Percentiles rank a stretch among this genome's conserved stretches.
These are phyloP conservation scores for Molossus alvarezi DNA, from an alignment of 2,797 vertebrate species.

Conservation along the genomic window DNA sequence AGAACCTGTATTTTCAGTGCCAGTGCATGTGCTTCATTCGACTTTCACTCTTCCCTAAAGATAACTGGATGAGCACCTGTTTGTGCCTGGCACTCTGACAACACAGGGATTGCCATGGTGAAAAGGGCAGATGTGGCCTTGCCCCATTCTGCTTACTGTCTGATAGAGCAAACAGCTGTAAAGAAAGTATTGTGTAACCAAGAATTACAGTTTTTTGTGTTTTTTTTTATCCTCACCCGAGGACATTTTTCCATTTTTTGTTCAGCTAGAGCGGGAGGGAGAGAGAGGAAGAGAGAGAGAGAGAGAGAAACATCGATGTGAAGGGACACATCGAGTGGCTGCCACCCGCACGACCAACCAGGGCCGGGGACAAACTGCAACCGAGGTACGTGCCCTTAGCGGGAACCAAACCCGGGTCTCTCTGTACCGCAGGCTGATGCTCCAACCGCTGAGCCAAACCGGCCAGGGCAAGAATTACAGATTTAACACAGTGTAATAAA, in stretches of 20 bases:
- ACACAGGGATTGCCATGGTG: not conserved
- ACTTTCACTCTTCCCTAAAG: constrained; percentile 45
- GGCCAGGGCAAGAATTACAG: not conserved
- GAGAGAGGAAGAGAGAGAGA: too few species aligned
- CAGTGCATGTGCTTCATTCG: not conserved
- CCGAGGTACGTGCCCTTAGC: too few species aligned
- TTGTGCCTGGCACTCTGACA: not conserved
- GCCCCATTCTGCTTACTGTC: not conserved
- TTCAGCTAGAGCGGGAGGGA: too few species aligned
- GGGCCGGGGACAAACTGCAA: too few species aligned
- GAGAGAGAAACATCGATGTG: too few species aligned
- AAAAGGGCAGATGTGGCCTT: not conserved
- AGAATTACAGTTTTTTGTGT: not conserved
- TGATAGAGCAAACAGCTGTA: not conserved
- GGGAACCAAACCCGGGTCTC: too few species aligned
- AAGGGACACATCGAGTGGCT: too few species aligned
- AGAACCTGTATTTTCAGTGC: not conserved
- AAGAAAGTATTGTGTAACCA: not conserved
- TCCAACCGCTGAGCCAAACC: too few species aligned
- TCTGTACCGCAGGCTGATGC: too few species aligned
- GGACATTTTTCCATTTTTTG: too few species aligned
- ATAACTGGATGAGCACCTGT: not conserved
- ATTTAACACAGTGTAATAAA: not conserved
- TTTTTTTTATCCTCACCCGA: too few species aligned
- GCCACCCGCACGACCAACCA: too few species aligned